Base-by-base conservation (phyloP, 2,888 invertebrate species). In the Petrolisthes manimaculis region DNA sequence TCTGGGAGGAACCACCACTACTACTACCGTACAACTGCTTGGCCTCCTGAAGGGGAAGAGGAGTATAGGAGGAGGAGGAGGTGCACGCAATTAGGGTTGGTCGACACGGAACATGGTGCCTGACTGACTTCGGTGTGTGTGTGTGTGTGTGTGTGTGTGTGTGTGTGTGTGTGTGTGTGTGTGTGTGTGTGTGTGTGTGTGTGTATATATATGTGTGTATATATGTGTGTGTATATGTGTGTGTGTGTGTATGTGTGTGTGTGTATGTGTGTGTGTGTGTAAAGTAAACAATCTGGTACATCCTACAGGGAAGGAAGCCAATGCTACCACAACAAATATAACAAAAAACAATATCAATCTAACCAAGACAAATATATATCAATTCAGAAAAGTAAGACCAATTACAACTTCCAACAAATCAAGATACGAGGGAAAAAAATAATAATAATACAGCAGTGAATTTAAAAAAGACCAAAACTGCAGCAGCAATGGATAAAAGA, bases 231-330 rank as follows among this genome's bases (percentile, higher is more conserved):
- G 55, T 6, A 6, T 9, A 61, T 61, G 61, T 6, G n/a, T 75
- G 75, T 75, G 24, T 75, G 75, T 75, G 3, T 75, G 51, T 75
- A 0, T 75, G 3, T 75, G 51, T 75, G 75, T 75, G 37, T 75
- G 75, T 75, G 75, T 75, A 51, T 75, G 75, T 75, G 75, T 75
- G 75, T 75, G 75, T 77, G 75, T 75, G 75, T 75, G 75, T 75
- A 51, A 51, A 37, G n/a, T 18, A 67, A 67, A 14, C 67, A 67
- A 67, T 18, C 67, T 18, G 14, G 37, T 37, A 37, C 37, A 37
- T 37, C 37, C 37, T 37, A 37, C 37, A 37, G 37, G 37, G 37
- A 37, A 37, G 37, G 37, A 37, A 37, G 37, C 37, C 37, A 37
- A 37, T 37, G 2, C 0, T 37, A 37, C 37, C 37, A 2, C 37